Conservation (phyloP, 2,113 vertebrate species). For the Scomber japonicus region DNA sequence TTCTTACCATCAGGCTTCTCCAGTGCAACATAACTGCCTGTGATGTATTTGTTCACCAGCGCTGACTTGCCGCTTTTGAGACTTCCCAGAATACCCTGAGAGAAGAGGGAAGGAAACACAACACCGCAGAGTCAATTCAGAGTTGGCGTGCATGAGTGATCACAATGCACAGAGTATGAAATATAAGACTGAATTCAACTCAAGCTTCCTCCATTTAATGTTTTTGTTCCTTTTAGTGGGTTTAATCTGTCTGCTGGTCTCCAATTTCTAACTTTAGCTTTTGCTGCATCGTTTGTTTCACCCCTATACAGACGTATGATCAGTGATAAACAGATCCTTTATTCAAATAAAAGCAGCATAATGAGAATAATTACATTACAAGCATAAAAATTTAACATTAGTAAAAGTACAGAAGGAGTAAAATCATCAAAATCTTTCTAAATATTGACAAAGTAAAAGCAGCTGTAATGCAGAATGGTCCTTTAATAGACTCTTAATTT, state of each 20-base stretch:
- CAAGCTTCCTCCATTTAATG: slow-evolving; percentile 3
- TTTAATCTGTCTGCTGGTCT: not conserved
- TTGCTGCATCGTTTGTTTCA: no score
- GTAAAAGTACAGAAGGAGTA: no score
- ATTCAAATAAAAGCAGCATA: no score
- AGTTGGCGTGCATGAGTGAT: not conserved
- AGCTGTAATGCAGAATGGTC: no score
- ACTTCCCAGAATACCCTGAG: slow-evolving; percentile 92
- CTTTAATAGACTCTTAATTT: no score
- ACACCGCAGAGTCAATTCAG: not conserved
- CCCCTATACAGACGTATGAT: no score
- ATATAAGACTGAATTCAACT: not conserved
- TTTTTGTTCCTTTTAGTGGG: not conserved
- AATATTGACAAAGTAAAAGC: no score
- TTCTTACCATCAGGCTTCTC: slow-evolving; percentile 92
- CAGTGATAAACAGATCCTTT: no score
- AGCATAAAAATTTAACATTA: no score
- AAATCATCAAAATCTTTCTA: no score
- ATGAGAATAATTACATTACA: no score
- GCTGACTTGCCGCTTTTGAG: slow-evolving; percentile 92
- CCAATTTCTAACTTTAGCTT: not conserved
- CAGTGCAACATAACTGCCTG: slow-evolving; percentile 90
- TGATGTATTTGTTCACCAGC: slow-evolving; percentile 94
- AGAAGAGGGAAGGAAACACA: slow-evolving; percentile 48
- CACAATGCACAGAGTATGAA: not conserved